These are phyloP conservation scores for Helicoverpa zea DNA, from an alignment of 1,140 invertebrate genomes.

Conservation along the genomic window DNA sequence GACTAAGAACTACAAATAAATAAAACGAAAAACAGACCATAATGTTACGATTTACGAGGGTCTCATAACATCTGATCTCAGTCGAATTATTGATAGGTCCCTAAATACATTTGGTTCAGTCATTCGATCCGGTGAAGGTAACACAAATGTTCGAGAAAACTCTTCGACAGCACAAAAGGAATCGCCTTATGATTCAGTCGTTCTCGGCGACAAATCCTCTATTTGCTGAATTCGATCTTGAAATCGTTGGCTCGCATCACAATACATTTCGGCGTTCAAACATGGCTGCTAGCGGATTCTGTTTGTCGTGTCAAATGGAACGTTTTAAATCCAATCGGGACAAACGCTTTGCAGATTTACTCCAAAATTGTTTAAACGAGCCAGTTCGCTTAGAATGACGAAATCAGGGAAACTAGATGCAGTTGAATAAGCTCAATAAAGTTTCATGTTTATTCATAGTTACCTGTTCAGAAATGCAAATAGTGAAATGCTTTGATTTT, in stretches of 20 bases:
- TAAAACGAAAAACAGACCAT: not conserved
- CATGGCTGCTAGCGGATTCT: constrained; percentile 50
- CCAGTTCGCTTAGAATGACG: constrained; percentile 26
- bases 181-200: constrained; percentile 25
- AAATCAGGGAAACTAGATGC: constrained; percentile 21
- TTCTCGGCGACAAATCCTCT: constrained; percentile 31
- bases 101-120: constrained; percentile 29
- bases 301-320: constrained; percentile 69
- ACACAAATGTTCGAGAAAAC: constrained; percentile 22
- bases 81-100: constrained; percentile 18
- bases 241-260: constrained; percentile 50
- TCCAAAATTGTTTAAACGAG: constrained; percentile 54
- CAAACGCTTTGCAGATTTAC: constrained; percentile 56
- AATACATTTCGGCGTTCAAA: constrained; percentile 58
- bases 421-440: not conserved
- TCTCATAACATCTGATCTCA: constrained; percentile 13
- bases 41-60: constrained; percentile 22
- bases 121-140: constrained; percentile 26
- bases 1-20: constrained; percentile 15
- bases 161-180: constrained; percentile 19
- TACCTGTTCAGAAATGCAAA: constrained; percentile 28
- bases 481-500: constrained; percentile 6
- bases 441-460: constrained; percentile 29
- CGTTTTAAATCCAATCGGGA: constrained; percentile 66
- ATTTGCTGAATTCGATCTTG: constrained; percentile 47